These are phyloP conservation scores for Chiloscyllium plagiosum DNA, from an alignment of 2,113 vertebrate species.

Conservation along the genomic window DNA sequence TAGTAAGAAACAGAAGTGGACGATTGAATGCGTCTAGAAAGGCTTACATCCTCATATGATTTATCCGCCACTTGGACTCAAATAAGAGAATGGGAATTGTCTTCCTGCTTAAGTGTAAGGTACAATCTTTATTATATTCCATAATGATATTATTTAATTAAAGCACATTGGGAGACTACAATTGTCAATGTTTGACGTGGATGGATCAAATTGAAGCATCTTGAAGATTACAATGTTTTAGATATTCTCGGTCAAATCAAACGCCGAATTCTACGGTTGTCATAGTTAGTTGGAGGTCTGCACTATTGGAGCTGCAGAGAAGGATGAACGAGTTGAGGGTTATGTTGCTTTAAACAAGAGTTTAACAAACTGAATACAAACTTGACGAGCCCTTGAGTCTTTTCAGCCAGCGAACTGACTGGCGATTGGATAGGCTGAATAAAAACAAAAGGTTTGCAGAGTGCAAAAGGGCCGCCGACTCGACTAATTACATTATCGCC, in stretches of 20 bases:
- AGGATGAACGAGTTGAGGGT: not conserved
- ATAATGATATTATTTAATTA: not conserved
- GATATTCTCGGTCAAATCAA: not conserved
- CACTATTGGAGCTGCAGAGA: not conserved
- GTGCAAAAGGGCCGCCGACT: not conserved
- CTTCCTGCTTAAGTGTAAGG: not conserved
- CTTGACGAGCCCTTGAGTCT: not conserved
- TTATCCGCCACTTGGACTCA: not conserved
- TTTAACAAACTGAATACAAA: not conserved
- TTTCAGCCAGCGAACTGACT: not conserved
- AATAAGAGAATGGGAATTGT: not conserved
- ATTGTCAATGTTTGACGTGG: not conserved
- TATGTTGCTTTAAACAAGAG: no score
- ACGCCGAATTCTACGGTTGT: not conserved
- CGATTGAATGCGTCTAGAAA: not conserved
- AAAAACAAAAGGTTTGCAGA: not conserved
- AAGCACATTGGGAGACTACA: not conserved
- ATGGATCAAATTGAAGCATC: no score
- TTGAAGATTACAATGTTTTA: not conserved
- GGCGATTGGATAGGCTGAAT: not conserved
- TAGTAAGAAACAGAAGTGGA: not conserved
- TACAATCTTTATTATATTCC: not conserved
- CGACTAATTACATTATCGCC: constrained; percentile 43
- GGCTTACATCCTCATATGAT: not conserved
- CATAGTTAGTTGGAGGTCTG: not conserved